These are phyloP conservation scores for Orycteropus afer DNA, from an alignment of 2,113 vertebrate genomes.

Conservation along the genomic window DNA sequence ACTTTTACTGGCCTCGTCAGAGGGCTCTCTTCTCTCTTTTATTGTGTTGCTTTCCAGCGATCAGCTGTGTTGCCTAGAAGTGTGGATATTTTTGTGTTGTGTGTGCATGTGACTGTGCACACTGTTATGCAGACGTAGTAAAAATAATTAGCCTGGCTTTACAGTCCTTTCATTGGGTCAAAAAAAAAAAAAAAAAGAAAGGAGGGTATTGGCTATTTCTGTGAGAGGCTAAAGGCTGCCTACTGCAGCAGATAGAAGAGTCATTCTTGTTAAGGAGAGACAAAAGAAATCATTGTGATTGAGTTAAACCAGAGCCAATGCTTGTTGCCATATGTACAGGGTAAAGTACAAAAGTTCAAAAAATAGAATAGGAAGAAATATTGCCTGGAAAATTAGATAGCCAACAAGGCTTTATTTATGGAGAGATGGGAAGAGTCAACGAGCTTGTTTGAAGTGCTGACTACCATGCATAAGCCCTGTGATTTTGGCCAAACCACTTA, in stretches of 20 bases:
- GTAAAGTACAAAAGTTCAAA: background rate
- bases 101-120: background rate
- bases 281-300: constrained; percentile 4
- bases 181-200: background rate
- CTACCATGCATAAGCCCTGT: background rate
- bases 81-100: background rate
- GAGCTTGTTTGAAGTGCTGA: background rate
- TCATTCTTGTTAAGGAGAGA: constrained; percentile 1
- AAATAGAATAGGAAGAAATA: background rate
- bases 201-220: background rate
- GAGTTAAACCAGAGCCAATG: constrained; percentile 36
- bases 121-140: background rate
- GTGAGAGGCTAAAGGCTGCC: background rate
- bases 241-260: constrained; percentile 10
- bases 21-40: constrained; percentile 43
- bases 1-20: constrained; percentile 43
- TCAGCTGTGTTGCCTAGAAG: background rate
- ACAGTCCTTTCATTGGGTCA: background rate
- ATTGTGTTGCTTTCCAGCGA: constrained; percentile 21
- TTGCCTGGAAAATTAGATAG: background rate
- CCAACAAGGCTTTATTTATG: background rate
- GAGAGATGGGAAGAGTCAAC: background rate
- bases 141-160: constrained; percentile 20
- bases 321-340: background rate
- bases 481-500: constrained; percentile 30